Evolutionary conservation across 1,140 invertebrate genomes (phyloP), one percentile per base, ranked within the genome.

Genomic region (Dufourea novaeangliae): DNA sequence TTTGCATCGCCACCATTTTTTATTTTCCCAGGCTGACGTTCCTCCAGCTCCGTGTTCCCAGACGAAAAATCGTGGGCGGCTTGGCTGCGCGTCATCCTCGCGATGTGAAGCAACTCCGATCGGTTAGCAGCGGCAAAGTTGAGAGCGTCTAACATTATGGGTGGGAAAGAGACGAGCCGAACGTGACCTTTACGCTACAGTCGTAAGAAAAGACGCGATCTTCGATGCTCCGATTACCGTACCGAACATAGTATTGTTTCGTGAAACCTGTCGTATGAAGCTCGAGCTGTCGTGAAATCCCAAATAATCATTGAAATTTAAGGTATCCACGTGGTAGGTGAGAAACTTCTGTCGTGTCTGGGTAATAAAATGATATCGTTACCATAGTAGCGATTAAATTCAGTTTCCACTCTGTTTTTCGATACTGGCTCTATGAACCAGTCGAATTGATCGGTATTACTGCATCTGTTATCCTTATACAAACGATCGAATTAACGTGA

Each of bases 121-220:
- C 32, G n/a, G n/a, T 44, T 22, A 29, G 72, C 68, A 59, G 68
- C 71, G 64, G 62, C 64, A 37, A 82, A 59, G 82, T 50, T 73
- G 17, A 25, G 37, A 37, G 57, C 80, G 64, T 41, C 34, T 20
- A 79, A 54, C 57, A 80, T 82, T n/a, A n/a, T n/a, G n/a, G n/a
- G n/a, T n/a, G n/a, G n/a, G n/a, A n/a, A n/a, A n/a, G n/a, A n/a
- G 77, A 87, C 83, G 83, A 89, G 81, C 86, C 88, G 88, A 91
- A 76, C 73, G 73, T 76, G 73, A 76, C 73, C 73, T 76, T 76
- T 76, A 56, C 39, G 22, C 85, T 86, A 87, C 86, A 88, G 70
- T 77, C 34, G 72, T 87, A 82, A 85, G 83, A 85, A 88, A 89
- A 90, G 84, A 84, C 61, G 82, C 70, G 73, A 79, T 75, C 68